These are phyloP conservation scores for Graphium colonna DNA, from an alignment of 2,888 invertebrate species.

Conservation along the genomic window DNA sequence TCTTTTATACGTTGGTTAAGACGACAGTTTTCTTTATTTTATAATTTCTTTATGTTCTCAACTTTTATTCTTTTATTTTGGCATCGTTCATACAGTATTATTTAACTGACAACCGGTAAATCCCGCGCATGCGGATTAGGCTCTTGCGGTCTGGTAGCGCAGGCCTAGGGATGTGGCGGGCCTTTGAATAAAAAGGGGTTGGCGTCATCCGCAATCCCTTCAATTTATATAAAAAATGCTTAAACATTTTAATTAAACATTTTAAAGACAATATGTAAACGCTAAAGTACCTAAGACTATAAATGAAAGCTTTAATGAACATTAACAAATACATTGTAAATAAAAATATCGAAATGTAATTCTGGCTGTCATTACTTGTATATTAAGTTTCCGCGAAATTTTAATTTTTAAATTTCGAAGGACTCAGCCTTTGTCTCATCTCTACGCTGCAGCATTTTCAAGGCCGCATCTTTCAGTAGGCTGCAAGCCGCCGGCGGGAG, in stretches of 20 bases:
- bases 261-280: too few relatives aligned
- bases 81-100: background rate
- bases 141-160: conserved; percentile 31
- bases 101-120: conserved; percentile 7
- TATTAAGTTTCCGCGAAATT: too few relatives aligned
- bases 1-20: too few relatives aligned
- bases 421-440: conserved; percentile 22
- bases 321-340: too few relatives aligned
- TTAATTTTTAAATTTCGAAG: background rate
- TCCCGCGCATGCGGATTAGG: conserved; percentile 14
- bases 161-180: conserved; percentile 39
- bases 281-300: too few relatives aligned
- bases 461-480: conserved; percentile 44
- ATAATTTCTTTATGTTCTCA: too few relatives aligned
- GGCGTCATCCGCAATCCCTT: conserved; percentile 1
- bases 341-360: too few relatives aligned
- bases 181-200: background rate
- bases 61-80: too few relatives aligned
- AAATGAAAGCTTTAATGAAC: too few relatives aligned
- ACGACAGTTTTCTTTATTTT: too few relatives aligned
- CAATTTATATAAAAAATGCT: background rate
- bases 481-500: conserved; percentile 48
- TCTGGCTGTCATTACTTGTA: too few relatives aligned
- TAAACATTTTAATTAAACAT: background rate
- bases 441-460: conserved; percentile 40